A percentile compares a stretch with the other conserved stretches of the same genome.
Conservation (phyloP, 2,113 vertebrate genomes). For the Chamaea fasciata region DNA sequence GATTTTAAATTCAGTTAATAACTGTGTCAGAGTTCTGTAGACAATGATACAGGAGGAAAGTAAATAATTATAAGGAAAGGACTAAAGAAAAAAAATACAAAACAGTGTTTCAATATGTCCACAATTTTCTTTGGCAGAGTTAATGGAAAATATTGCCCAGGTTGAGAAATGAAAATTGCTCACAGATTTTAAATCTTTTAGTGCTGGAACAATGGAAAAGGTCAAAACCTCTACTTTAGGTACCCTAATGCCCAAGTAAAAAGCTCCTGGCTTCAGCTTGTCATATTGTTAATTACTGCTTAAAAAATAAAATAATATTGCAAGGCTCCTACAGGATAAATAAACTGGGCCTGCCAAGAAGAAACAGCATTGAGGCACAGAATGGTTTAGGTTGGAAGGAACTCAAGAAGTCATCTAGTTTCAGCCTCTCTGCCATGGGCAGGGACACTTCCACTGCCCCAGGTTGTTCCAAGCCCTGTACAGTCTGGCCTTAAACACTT, state of each 20-base stretch:
- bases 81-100: background rate
- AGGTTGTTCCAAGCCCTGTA: fast-evolving
- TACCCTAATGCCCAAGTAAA: background rate
- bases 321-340: background rate
- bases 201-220: background rate
- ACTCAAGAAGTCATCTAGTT: background rate
- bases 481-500: background rate
- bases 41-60: background rate
- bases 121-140: background rate
- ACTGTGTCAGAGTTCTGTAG: background rate
- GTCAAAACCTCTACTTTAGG: background rate
- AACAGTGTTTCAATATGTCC: background rate
- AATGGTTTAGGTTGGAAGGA: background rate
- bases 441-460: background rate
- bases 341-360: background rate
- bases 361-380: background rate
- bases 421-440: too few species aligned
- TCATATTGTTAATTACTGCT: background rate
- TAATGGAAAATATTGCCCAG: background rate
- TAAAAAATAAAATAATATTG: background rate
- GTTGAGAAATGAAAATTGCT: background rate
- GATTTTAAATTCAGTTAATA: background rate
- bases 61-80: background rate
- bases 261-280: background rate
- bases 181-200: background rate